Percentiles rank a stretch among this genome's conserved stretches.
Conservation (phyloP, 1,140 invertebrate species). For the Drosophila leontia region DNA sequence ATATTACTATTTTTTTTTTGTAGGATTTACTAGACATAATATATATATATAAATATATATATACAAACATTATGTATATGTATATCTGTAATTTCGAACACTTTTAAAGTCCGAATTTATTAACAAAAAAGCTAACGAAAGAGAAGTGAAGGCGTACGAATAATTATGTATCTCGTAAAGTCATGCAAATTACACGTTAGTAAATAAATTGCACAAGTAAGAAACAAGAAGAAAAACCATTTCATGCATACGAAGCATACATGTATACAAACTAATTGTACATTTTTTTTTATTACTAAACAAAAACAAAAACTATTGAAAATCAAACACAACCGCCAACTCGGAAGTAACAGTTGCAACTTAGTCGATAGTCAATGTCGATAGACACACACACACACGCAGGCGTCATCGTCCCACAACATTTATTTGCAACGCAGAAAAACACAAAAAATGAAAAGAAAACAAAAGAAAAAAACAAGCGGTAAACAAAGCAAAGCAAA, state of each 20-base stretch:
- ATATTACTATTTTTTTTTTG: constrained; percentile 61
- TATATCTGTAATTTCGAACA: constrained; percentile 75
- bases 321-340: constrained; percentile 30
- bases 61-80: constrained; percentile 33
- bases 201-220: constrained; percentile 65
- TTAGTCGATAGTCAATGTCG: constrained; percentile 17
- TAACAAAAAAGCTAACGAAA: constrained; percentile 29
- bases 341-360: constrained; percentile 3
- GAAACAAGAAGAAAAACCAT: constrained; percentile 33
- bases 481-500: constrained; percentile 16
- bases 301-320: constrained; percentile 41
- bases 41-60: constrained; percentile 23
- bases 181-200: constrained; percentile 51
- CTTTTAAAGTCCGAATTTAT: constrained; percentile 80
- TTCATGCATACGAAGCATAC: constrained; percentile 50
- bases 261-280: constrained; percentile 64
- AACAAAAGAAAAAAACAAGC: neutral
- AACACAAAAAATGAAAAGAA: constrained; percentile 11
- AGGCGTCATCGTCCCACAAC: constrained; percentile 19
- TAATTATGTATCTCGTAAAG: constrained; percentile 36
- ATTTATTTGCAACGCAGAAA: constrained; percentile 18
- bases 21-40: constrained; percentile 76
- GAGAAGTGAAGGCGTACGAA: constrained; percentile 16
- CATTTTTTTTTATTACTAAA: constrained; percentile 60
- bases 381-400: neutral